Evolutionary conservation across 2,888 invertebrate genomes (phyloP), one percentile per base, ranked within the genome.

Genomic region (Hylaea fasciaria): DNA sequence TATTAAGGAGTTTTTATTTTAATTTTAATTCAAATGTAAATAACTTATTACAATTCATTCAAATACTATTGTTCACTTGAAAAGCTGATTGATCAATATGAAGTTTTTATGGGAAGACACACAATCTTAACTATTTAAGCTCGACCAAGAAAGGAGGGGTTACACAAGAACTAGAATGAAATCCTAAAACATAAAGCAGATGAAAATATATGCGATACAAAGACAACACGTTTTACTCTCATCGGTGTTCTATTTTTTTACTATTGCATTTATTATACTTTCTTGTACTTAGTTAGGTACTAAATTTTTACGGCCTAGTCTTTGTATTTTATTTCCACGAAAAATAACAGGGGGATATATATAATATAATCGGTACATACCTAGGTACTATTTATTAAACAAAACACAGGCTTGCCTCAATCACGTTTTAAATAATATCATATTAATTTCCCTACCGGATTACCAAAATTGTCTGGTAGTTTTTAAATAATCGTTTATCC

Each of bases 61-160:
- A 12, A 2, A n/a, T 2, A 37, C 2, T 37, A 1, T 37, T 37
- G 35, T 1, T 11, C 35, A 28, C 13, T 53, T 51, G n/a, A 35
- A 29, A 61, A 52, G 39, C 52, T 45, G 60, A 17, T 12, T 10
- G 37, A 37, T 35, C 28, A 56, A 41, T 37, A 50, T 47, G 35
- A 53, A 29, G 28, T 35, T 64, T 52, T 59, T 12, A 62, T 66
- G 76, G 78, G 78, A 80, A 77, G 78, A 80, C 78, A 79, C 73
- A 74, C 60, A 66, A 68, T 68, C 70, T 74, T 74, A 80, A 72
- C 69, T 73, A 73, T 74, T 69, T 79, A 81, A 81, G 81, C 81
- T 81, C 81, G 81, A 80, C 73, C 71, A 57, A 57, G 28, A 53
- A 49, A 48, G 16, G 46, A 47, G 53, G 39, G 16, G 22, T 14